phyloP scores from a whole-genome alignment of 2,888 invertebrate species.

The Synanthedon andrenaeformis region DNA sequence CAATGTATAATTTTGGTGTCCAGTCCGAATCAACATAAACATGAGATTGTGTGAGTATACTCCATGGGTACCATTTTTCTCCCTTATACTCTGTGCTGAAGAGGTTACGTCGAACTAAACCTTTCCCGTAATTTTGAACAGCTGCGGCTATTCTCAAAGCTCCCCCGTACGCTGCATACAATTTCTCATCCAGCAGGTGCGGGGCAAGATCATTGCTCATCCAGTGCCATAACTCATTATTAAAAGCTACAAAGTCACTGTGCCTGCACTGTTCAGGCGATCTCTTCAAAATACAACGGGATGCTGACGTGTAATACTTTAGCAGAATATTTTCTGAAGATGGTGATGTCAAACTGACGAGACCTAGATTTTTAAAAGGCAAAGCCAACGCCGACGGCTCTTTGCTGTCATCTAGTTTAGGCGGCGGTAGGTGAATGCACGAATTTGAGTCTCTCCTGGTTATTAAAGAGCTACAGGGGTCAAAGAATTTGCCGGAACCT shows the following conservation, averaged over 20 bases:
- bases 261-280: slow-evolving; percentile 49
- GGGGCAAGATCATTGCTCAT: slow-evolving; percentile 55
- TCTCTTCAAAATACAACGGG: slow-evolving; percentile 42
- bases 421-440: slow-evolving; percentile 48
- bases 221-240: slow-evolving; percentile 59
- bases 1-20: slow-evolving; percentile 36
- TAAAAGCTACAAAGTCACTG: slow-evolving; percentile 49
- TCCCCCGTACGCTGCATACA: slow-evolving; percentile 53
- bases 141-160: slow-evolving; percentile 52
- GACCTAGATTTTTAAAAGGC: slow-evolving; percentile 42
- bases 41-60: slow-evolving; percentile 27
- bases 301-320: slow-evolving; percentile 50
- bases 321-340: slow-evolving; percentile 40
- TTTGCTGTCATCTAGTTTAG: slow-evolving; percentile 35
- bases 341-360: slow-evolving; percentile 38
- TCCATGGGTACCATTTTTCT: slow-evolving; percentile 42
- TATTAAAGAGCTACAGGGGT: slow-evolving; percentile 41
- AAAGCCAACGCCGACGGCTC: slow-evolving; percentile 42
- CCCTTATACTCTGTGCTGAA: slow-evolving; percentile 22
- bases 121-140: slow-evolving; percentile 52
- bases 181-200: slow-evolving; percentile 44
- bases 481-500: slow-evolving; percentile 28
- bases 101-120: slow-evolving; percentile 41
- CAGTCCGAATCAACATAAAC: slow-evolving; percentile 35
- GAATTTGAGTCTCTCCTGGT: slow-evolving; percentile 38